Conservation (phyloP, 1,140 invertebrate species). For the Rhagoletis zephyria region DNA sequence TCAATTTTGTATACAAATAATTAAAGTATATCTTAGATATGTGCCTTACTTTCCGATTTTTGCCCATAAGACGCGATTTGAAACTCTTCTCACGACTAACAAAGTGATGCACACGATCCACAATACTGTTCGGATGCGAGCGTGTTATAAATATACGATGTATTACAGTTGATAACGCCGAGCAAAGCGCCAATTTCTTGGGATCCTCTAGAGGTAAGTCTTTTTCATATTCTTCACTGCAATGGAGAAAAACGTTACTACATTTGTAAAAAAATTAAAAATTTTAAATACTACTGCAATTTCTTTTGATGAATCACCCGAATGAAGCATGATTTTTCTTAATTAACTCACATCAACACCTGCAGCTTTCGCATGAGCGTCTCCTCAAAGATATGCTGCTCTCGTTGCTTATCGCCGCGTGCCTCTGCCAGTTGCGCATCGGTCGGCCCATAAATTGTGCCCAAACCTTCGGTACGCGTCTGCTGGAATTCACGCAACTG, state of each 20-base stretch:
- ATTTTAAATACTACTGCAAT: too few relatives aligned
- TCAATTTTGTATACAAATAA: background rate
- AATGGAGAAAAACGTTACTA: slow-evolving; percentile 59
- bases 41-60: slow-evolving; percentile 77
- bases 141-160: slow-evolving; percentile 71
- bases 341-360: slow-evolving; percentile 78
- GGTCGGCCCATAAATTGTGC: slow-evolving; percentile 90
- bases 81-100: slow-evolving; percentile 89
- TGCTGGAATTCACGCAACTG: slow-evolving; percentile 91
- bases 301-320: too few relatives aligned
- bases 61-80: slow-evolving; percentile 81
- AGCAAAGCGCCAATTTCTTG: slow-evolving; percentile 81
- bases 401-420: slow-evolving; percentile 85
- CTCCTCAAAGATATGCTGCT: slow-evolving; percentile 83
- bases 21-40: background rate
- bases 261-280: too few relatives aligned
- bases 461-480: slow-evolving; percentile 91
- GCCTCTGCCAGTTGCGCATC: slow-evolving; percentile 86
- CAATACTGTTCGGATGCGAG: slow-evolving; percentile 68
- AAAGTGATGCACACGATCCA: slow-evolving; percentile 79
- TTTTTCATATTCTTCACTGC: slow-evolving; percentile 82
- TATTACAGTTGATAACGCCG: slow-evolving; percentile 85
- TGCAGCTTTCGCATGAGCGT: slow-evolving; percentile 84
- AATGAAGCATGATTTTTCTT: too few relatives aligned
- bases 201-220: slow-evolving; percentile 78